Percentiles rank a stretch among this genome's conserved stretches.
These are phyloP conservation scores for Hirtodrosophila alboralis DNA, from an alignment of 2,888 invertebrate genomes.

Conservation along the genomic window DNA sequence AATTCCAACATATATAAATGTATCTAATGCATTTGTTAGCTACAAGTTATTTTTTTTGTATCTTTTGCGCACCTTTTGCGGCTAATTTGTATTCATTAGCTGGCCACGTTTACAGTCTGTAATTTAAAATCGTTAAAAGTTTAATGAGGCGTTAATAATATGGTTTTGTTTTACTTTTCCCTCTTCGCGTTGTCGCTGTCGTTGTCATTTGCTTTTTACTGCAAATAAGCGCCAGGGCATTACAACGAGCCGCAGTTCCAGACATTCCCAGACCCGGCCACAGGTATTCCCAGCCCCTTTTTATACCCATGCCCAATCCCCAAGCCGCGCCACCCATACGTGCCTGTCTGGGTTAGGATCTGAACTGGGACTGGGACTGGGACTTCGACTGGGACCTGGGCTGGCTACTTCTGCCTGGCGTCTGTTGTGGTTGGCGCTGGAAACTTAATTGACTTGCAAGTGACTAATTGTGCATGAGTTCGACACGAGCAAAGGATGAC, in stretches of 20 bases:
- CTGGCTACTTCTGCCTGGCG: constrained; percentile 34
- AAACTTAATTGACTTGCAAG: constrained; percentile 79
- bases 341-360: constrained; percentile 43
- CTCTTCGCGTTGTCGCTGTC: constrained; percentile 33
- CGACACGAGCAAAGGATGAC: constrained; percentile 54
- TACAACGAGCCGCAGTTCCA: constrained; percentile 44
- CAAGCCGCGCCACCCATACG: constrained; percentile 39
- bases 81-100: constrained; percentile 81
- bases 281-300: constrained; percentile 27
- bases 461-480: constrained; percentile 80
- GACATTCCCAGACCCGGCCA: constrained; percentile 35
- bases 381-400: constrained; percentile 1
- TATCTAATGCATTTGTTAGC: constrained; percentile 18
- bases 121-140: constrained; percentile 81
- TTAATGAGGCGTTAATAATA: constrained; percentile 81
- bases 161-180: constrained; percentile 75
- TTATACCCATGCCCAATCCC: constrained; percentile 3
- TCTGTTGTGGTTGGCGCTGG: constrained; percentile 71
- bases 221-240: constrained; percentile 71
- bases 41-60: constrained; percentile 17
- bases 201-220: constrained; percentile 76
- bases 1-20: constrained; percentile 1
- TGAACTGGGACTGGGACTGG: constrained; percentile 7
- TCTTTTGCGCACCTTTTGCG: constrained; percentile 56
- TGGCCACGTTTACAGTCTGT: constrained; percentile 67